Evolutionary conservation across 2,888 invertebrate genomes (phyloP), one percentile per base, ranked within the genome.

Genomic region (Synanthedon formicaeformis): DNA sequence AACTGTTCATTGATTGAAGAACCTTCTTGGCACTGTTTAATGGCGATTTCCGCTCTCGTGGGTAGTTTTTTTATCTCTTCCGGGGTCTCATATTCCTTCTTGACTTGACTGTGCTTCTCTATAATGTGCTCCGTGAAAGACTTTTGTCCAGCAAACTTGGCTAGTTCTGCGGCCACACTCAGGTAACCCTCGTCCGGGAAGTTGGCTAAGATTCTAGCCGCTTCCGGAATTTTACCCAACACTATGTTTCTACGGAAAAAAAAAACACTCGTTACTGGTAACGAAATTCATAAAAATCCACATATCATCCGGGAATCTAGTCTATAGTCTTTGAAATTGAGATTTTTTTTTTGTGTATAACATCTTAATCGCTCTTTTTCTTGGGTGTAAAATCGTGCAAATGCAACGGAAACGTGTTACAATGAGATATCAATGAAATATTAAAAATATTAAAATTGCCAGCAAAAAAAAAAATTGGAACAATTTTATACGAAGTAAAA

Each of bases 131-230:
- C 72, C 0, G 83, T 83, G 54, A 76, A 75, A 0, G 73, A 73
- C 34, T 59, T 66, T 58, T 89, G 88, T 0, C 88, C 89, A 3
- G 75, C 72, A 2, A 75, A 63, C 56, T 84, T 79, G 0, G 93
- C 92, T 40, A 94, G 69, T 51, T 91, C 89, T 0, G 89, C 83
- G 0, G 93, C 92, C 11, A 92, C 68, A 54, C 84, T 77, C 23
- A 93, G 75, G 50, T 81, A 75, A 0, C 85, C 75, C n/a, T 88
- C 66, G 52, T 91, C 88, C 2, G 74, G 75, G 27, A 90, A 81
- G 40, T 89, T 85, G n/a, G 90, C 83, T 27, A 94, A 78, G 1
- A 82, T 61, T 55, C 88, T 81, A 0, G 92, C 90, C 0, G 93
- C 93, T 63, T 90, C 83, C n/a, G 88, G 81, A 4, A 90, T 76